Percentiles rank a stretch among this genome's conserved stretches.
Evolutionary conservation across 2,113 vertebrate species (phyloP).

Genomic region (Mungos mungo): DNA sequence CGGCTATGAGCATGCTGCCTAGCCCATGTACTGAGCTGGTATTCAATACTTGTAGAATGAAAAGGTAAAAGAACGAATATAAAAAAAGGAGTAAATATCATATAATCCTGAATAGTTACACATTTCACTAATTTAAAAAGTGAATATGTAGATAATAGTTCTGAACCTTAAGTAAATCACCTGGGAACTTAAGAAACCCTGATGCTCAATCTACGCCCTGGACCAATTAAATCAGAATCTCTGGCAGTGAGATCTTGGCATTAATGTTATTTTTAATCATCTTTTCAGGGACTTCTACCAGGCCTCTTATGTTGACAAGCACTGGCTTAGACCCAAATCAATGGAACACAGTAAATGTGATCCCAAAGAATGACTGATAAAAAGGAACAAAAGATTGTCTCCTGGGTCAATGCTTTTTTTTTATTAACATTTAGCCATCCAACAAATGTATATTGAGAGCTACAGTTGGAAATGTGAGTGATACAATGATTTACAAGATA

Average conservation of each 20-base stretch:
- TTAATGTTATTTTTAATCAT: background rate
- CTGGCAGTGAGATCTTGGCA: background rate
- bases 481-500: background rate
- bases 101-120: background rate
- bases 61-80: background rate
- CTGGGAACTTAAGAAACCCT: background rate
- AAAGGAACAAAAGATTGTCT: background rate
- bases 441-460: background rate
- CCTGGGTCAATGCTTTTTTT: background rate
- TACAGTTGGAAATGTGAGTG: background rate
- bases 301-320: background rate
- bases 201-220: background rate
- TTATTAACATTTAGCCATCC: background rate
- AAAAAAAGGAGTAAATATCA: background rate
- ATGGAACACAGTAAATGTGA: accelerated
- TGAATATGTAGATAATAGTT: background rate
- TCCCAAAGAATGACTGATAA: background rate
- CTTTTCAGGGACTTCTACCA: background rate
- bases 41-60: background rate
- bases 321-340: background rate
- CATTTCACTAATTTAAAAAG: background rate
- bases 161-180: background rate
- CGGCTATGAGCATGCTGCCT: too few relatives aligned
- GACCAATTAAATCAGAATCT: background rate
- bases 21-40: background rate